Base-by-base conservation (phyloP, 2,888 invertebrate genomes). In the Nymphalis c-album region DNA sequence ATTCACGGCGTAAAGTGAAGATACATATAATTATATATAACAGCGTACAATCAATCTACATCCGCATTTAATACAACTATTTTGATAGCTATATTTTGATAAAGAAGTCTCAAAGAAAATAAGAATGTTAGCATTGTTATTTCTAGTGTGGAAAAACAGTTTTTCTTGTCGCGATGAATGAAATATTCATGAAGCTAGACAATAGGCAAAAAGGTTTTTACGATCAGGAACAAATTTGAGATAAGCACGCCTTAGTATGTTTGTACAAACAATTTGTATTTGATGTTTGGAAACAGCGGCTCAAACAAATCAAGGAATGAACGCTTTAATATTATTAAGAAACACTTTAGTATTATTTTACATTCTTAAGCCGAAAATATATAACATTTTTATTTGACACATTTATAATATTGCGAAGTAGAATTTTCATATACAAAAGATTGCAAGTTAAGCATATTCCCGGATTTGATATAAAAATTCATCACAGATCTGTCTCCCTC, bases 401-500 rank as follows among this genome's bases (percentile, higher is more conserved):
- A 40, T 40, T 40, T 4, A 40, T 13, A 40, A 55, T 55, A 55
- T 10, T 20, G 22, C 22, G 31, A 26, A 17, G 22, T 47, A 17
- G 7, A 47, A 60, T 35, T 31, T 26, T 18, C 20, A 20, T 35
- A 17, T n/a, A 59, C 20, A 68, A 68, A 60, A 65, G 46, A 55
- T 61, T 50, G 17, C 45, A 50, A 64, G 51, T 57, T 61, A 40
- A 60, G 53, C 46, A 22, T 50, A n/a, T 63, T 57, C 55, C 57
- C 63, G 63, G 59, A 73, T 73, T 73, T 70, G 71, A 75, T 75
- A 74, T 73, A 78, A 79, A 80, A 81, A 85, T 80, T 81, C 82
- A 85, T 84, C 77, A 74, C 74, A 71, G 78, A 82, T 79, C 78
- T 81, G 77, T 76, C 78, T 77, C 79, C 77, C 76, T 78, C 80